A percentile compares a stretch with the other conserved stretches of the same genome.
phyloP scores from a whole-genome alignment of 2,113 vertebrate genomes.

The Pogona vitticeps region DNA sequence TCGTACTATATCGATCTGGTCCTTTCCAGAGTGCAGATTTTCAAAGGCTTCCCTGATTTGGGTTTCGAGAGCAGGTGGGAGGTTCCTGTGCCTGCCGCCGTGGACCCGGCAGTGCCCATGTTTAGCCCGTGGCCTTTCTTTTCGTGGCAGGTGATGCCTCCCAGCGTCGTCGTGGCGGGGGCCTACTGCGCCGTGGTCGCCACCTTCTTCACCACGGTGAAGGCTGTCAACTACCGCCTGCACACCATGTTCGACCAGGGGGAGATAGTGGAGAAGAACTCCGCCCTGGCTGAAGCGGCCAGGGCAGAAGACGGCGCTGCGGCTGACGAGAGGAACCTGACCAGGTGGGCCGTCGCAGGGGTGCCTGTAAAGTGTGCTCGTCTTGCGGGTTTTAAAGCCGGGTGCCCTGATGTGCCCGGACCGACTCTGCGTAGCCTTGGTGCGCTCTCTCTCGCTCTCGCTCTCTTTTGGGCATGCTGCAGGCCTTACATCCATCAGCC shows the following conservation, averaged over 20 bases:
- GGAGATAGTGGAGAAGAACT: constrained; percentile 88
- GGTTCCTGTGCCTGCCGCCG: too few species aligned
- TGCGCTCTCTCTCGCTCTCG: neutral
- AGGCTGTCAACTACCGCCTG: constrained; percentile 87
- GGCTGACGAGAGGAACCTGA: constrained; percentile 75
- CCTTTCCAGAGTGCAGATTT: neutral
- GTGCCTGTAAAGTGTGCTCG: neutral
- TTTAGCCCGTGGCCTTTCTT: neutral
- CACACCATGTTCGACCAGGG: constrained; percentile 92
- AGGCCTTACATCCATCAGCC: too few species aligned
- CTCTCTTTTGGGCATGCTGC: too few species aligned
- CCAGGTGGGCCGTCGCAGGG: constrained; percentile 69
- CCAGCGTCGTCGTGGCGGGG: constrained; percentile 83
- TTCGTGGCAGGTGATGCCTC: constrained; percentile 82
- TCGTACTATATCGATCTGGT: too few species aligned
- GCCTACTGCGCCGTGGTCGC: constrained; percentile 87
- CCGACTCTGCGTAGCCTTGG: neutral
- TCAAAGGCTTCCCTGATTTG: neutral
- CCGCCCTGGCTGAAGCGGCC: constrained; percentile 76
- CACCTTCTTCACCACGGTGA: constrained; percentile 85
- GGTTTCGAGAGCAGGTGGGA: neutral
- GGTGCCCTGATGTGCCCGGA: too few species aligned
- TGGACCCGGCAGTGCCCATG: rapidly evolving
- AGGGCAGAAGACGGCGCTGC: constrained; percentile 74
- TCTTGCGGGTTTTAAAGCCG: too few species aligned